These are phyloP conservation scores for Gadopsis marmoratus DNA, from an alignment of 2,797 vertebrate species.

Conservation along the genomic window DNA sequence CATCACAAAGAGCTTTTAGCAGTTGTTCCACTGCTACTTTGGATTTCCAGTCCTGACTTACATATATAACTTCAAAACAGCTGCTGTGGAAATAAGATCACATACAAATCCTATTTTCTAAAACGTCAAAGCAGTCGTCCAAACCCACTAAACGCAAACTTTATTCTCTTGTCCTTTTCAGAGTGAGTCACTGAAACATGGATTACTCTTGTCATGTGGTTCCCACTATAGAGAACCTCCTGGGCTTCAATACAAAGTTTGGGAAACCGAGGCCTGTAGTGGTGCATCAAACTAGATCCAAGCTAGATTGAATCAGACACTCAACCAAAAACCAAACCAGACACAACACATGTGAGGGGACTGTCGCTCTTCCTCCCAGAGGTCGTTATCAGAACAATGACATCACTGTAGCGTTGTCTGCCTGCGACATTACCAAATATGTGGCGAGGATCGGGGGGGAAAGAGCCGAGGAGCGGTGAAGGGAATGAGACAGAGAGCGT, in stretches of 20 bases:
- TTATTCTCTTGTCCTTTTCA: constrained; percentile 10
- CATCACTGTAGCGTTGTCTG: constrained; percentile 59
- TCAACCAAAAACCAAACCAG: constrained; percentile 53
- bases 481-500: constrained; percentile 22
- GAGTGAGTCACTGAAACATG: constrained; percentile 30
- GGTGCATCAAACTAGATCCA: constrained; percentile 27
- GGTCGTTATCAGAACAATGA: constrained; percentile 65
- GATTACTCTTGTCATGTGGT: constrained; percentile 44
- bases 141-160: constrained; percentile 41
- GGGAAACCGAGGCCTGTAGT: constrained; percentile 28
- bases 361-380: constrained; percentile 55
- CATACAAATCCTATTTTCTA: constrained; percentile 3
- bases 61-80: constrained; percentile 23
- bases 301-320: constrained; percentile 42
- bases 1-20: neutral
- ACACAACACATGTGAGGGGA: constrained; percentile 60
- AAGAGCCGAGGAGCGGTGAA: constrained; percentile 32
- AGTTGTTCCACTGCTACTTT: constrained; percentile 4
- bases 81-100: constrained; percentile 35
- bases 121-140: constrained; percentile 25
- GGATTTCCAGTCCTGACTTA: neutral
- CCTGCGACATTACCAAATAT: constrained; percentile 56
- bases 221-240: constrained; percentile 22
- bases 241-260: constrained; percentile 9
- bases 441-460: constrained; percentile 22